A percentile compares a stretch with the other conserved stretches of the same genome.
Evolutionary conservation across 2,113 vertebrate species (phyloP).

Genomic region (Hucho hucho): DNA sequence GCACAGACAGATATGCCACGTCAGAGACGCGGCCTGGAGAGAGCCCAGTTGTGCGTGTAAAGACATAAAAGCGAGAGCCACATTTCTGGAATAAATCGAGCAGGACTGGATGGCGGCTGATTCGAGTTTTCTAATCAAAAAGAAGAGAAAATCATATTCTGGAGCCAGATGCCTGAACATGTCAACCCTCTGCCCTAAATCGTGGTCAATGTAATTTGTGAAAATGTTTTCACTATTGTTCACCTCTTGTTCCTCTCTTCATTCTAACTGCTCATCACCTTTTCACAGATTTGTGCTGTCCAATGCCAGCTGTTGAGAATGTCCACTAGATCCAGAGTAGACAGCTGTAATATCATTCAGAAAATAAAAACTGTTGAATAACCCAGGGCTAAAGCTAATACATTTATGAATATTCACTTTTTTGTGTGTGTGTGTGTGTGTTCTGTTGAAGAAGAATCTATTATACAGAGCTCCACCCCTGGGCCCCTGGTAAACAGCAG

Average conservation of each 20-base stretch:
- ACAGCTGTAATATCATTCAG: no score
- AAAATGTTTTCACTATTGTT: background rate
- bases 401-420: no score
- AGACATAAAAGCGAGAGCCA: slow-evolving; percentile 46
- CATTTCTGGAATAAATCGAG: slow-evolving; percentile 51
- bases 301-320: no score
- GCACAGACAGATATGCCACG: slow-evolving; percentile 16
- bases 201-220: background rate
- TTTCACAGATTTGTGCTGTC: no score
- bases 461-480: no score
- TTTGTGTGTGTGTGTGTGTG: no score
- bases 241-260: background rate
- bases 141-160: background rate
- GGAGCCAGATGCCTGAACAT: no score
- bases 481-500: slow-evolving; percentile 6
- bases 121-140: slow-evolving; percentile 15
- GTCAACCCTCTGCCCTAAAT: no score
- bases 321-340: no score
- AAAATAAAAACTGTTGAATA: no score
- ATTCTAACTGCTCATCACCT: background rate
- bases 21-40: slow-evolving; percentile 4
- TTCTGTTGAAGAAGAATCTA: no score
- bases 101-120: slow-evolving; percentile 47
- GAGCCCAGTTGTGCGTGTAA: slow-evolving; percentile 33
- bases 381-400: no score